Base-by-base conservation (phyloP, 1,140 invertebrate species). In the Drosophila ercepeae region DNA sequence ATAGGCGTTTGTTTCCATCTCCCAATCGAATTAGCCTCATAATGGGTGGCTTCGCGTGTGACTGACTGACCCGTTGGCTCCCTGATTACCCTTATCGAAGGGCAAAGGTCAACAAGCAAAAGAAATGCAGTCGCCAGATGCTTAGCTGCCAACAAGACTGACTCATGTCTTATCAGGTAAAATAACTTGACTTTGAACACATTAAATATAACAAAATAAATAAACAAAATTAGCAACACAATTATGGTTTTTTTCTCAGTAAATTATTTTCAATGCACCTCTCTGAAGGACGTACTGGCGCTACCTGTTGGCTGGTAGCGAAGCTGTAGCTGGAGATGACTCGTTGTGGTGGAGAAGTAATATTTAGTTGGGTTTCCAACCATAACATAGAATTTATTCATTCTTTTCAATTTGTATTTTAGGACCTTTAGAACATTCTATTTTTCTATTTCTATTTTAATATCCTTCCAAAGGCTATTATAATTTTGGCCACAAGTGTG, bases 31-130 rank as follows among this genome's bases (percentile, higher is more conserved):
- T 51, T 61, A 53, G 71, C 57, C 75, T 75, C 34, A 52, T 36
- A 51, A 51, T 9, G 25, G 54, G 61, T 72, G 51, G 13, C 41
- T 14, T 14, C 6, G 13, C 60, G 29, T 19, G 52, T 55, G 55
- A 76, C 53, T 69, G 57, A 74, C 51, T 75, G 57, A 29, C 42
- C 25, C 65, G 60, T 75, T 72, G 67, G 16, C 8, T 39, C 36
- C 36, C n/a, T 16, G n/a, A 39, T 32, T 32, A 32, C 11, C 13
- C 65, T 79, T 84, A 84, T 86, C 79, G 29, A 19, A 27, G 50
- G 58, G 4, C 51, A 52, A 46, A 53, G 67, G 67, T 32, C 36
- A 49, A 6, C 41, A 41, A 39, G 57, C 52, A 29, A 52, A 53
- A 39, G 13, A 25, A 45, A 9, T 4, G 36, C 51, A 42, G 36